Evolutionary conservation across 2,888 invertebrate genomes (phyloP).

Genomic region (Ochropleura plecta): DNA sequence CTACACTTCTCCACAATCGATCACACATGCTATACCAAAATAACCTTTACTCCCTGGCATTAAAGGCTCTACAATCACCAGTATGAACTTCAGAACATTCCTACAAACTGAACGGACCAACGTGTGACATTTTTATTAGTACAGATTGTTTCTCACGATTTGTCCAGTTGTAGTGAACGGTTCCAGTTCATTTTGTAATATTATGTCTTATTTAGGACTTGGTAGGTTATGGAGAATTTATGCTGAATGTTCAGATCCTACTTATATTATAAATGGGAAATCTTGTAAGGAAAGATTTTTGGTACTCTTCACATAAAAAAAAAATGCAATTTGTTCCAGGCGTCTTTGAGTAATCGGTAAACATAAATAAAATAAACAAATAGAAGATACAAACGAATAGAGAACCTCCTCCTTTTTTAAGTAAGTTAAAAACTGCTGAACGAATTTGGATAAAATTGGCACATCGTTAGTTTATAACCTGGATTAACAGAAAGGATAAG

Average conservation of each 20-base stretch:
- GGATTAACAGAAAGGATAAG: too few species aligned
- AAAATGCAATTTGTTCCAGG: too few species aligned
- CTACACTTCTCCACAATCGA: constrained; percentile 41
- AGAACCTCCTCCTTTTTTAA: too few species aligned
- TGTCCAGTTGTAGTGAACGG: constrained; percentile 31
- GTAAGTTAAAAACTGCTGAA: too few species aligned
- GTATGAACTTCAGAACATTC: constrained; percentile 69
- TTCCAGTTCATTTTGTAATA: constrained; percentile 48
- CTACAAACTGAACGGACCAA: constrained; percentile 71
- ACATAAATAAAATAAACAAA: too few species aligned
- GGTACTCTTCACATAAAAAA: too few species aligned
- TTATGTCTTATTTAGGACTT: constrained; percentile 42
- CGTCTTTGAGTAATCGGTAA: too few species aligned
- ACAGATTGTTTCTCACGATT: constrained; percentile 85
- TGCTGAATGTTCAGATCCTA: not conserved
- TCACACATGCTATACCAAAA: constrained; percentile 52
- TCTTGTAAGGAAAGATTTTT: too few species aligned
- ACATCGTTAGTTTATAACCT: too few species aligned
- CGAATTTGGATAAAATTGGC: too few species aligned
- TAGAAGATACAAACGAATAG: too few species aligned
- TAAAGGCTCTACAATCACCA: constrained; percentile 61
- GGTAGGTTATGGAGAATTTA: constrained; percentile 18
- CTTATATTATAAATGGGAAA: too few species aligned
- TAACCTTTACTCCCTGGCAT: constrained; percentile 59
- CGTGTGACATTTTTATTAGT: constrained; percentile 84